Evolutionary conservation across 2,888 invertebrate species (phyloP), one percentile per base, ranked within the genome.

Genomic region (Watsonalla cultraria): DNA sequence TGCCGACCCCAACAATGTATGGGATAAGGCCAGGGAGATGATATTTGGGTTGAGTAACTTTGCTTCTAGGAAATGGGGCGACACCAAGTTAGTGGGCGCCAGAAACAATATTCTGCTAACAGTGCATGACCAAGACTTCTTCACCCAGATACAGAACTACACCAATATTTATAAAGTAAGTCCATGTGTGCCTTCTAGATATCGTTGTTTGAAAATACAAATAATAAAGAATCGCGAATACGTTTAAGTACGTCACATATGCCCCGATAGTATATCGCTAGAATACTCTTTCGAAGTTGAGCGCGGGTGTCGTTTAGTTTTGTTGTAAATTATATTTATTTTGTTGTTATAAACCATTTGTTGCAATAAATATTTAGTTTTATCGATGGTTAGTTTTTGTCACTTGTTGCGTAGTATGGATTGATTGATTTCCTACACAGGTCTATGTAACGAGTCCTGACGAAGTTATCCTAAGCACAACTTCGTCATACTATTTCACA

Each of bases 381-480:
- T 24, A 24, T 24, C 24, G 24, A 24, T 24, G 4, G 4, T 24
- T 24, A 4, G 24, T 24, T 24, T 24, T 24, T 24, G 24, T 24
- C 4, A 24, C 24, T 24, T 24, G 24, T 24, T 24, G 24, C 4
- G 4, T 24, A 24, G 24, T 53, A 7, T 45, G 14, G 15, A 42
- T 53, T 39, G 52, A 6, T 33, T 8, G 52, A 51, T 47, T 51
- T 45, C 55, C 56, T 54, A 68, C 65, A 7, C 62, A 91, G 91
- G 68, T 90, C 33, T 90, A 79, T 61, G 80, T 88, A n/a, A 80
- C 86, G 50, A 83, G 80, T 51, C 86, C 90, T 8, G 78, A 87
- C 54, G 91, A 90, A 57, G 62, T 84, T 2, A 76, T 85, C 7
- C 72, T 84, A 47, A 76, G 74, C 56, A 82, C 82, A 0, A 74